A percentile compares a stretch with the other conserved stretches of the same genome.
Conservation (phyloP, 2,113 vertebrate species). For the Anguilla japonica region DNA sequence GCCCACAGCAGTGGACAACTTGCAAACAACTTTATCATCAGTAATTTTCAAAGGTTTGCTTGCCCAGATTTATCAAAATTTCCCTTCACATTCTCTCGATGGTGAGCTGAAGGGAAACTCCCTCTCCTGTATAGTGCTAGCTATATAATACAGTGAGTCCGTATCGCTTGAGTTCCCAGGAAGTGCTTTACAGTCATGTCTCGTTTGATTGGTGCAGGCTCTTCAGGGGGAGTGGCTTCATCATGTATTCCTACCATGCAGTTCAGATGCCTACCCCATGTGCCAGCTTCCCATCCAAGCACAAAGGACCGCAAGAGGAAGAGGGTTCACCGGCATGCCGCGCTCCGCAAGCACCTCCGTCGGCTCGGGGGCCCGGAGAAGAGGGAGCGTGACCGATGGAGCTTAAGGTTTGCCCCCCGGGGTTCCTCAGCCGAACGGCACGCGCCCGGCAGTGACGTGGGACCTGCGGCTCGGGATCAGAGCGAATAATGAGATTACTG, state of each 20-base stretch:
- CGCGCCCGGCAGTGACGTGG: background rate
- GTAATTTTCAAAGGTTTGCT: background rate
- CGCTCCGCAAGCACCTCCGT: background rate
- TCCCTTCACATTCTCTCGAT: background rate
- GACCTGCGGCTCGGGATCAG: background rate
- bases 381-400: background rate
- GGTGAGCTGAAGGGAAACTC: background rate
- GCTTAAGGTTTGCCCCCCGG: background rate
- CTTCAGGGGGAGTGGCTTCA: background rate
- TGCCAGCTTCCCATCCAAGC: background rate
- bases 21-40: background rate
- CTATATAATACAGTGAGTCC: background rate
- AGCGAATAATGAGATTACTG: background rate
- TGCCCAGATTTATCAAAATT: background rate
- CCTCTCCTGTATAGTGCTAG: background rate
- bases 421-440: background rate
- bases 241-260: background rate
- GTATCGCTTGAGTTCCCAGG: background rate
- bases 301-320: background rate
- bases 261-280: background rate
- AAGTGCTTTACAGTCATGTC: background rate
- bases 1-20: background rate
- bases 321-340: background rate
- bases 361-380: background rate
- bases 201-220: background rate